Evolutionary conservation across 2,888 invertebrate species (phyloP).

Genomic region (Andrena praecox): DNA sequence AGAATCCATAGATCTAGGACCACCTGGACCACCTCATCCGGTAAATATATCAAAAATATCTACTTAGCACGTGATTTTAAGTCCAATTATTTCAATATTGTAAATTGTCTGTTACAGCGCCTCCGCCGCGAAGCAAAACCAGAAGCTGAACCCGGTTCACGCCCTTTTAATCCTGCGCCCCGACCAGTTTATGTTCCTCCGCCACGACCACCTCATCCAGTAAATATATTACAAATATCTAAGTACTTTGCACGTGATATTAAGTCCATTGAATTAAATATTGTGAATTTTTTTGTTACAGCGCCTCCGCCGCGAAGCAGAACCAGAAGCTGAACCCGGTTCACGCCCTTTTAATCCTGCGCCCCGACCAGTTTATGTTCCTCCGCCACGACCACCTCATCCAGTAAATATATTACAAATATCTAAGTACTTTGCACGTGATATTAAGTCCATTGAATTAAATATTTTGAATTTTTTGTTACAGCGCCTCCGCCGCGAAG

Average conservation of each 20-base stretch:
- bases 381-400: conserved; percentile 27
- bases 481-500: conserved; percentile 38
- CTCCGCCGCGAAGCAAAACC: conserved; percentile 42
- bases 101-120: not conserved
- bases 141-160: conserved; percentile 22
- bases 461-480: not conserved
- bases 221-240: not conserved
- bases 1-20: not conserved
- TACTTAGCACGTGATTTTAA: too few species aligned
- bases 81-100: not conserved
- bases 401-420: conserved; percentile 8
- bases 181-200: conserved; percentile 11
- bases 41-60: not conserved
- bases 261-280: not conserved
- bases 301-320: conserved; percentile 38
- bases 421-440: too few species aligned
- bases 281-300: not conserved
- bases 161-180: conserved; percentile 16
- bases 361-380: not conserved
- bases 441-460: too few species aligned
- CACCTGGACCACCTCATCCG: not conserved
- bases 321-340: conserved; percentile 32
- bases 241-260: too few species aligned
- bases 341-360: conserved; percentile 15
- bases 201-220: conserved; percentile 23